Evolutionary conservation across 2,888 invertebrate genomes (phyloP), one percentile per base, ranked within the genome.

Genomic region (Drosophila borealis): DNA sequence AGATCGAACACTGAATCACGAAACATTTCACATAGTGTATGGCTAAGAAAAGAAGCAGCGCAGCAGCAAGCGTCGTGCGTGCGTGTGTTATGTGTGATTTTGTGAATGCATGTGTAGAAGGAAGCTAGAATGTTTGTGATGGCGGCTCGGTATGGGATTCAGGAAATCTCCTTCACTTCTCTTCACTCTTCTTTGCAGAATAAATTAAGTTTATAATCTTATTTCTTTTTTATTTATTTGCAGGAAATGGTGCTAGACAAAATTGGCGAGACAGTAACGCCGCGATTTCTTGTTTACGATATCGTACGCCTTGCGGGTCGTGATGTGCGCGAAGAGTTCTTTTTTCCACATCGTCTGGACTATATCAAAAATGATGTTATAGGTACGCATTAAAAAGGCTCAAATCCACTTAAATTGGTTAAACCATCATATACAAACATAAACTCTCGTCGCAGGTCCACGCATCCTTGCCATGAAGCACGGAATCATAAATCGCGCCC

Each of bases 191-290:
- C 17, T 25, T 25, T 25, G 25, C 25, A 2, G 1, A 25, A 6
- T 6, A 25, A 25, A 25, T 25, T 8, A 29, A 8, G 2, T 29
- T 8, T 19, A 13, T 2, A 42, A 19, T 29, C 41, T 48, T 25
- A 4, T 36, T 57, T 41, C 1, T 8, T 59, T 36, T 17, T 13
- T 6, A 29, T 10, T 50, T 5, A 19, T 45, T 62, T 71, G 17
- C 91, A 98, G 98, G 99, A 99, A 94, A 97, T 99, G 98, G 98
- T 99, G 11, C 95, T 98, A 74, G 99, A 99, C 91, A 96, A 95
- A 93, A 96, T 95, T 13, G 92, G 95, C 10, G 96, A 95, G 0
- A 93, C 94, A 82, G 94, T 95, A 67, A 95, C 96, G 81, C 98
- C 98, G 0, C 94, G 99, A 46, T 99, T 96, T 92, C 94, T 99